Base-by-base conservation (phyloP, 2,113 vertebrate genomes). In the Microtus richardsoni region DNA sequence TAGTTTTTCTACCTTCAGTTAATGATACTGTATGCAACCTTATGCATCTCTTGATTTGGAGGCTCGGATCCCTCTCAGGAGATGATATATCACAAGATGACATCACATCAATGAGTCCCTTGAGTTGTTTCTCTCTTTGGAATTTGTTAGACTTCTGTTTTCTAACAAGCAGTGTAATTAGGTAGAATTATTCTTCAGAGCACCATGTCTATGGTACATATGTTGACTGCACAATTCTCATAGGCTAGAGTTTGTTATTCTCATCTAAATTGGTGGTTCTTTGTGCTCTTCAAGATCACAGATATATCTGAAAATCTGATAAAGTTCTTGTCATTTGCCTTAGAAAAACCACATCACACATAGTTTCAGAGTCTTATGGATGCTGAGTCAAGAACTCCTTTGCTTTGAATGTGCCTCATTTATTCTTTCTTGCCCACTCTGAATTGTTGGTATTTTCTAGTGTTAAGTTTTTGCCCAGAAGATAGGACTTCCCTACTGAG, bases 241-340 rank as follows among this genome's bases (percentile, higher is more conserved):
- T 0, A 21, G 49, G 39, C 22, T 52, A 74, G 28, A 26, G 14
- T 85, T 90, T 92, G 71, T 82, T 90, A 68, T 60, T 70, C 11
- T 80, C 13, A 77, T 73, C 28, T 74, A 93, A 80, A 71, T 79
- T 6, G 24, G 4, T 78, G 7, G 2, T 95, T 93, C 54, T 89
- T 54, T 49, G 47, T 94, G 28, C 21, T 95, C 75, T 88, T 33
- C 26, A 71, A 88, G 75, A 82, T 95, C 83, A 86, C 33, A 93
- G 77, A 77, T 12, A 2, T 89, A 79, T 88, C 83, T 85, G 49
- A 68, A 62, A 94, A 84, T 82, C 6, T 79, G 24, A 54, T 75
- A 71, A 47, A 75, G 6, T 88, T 88, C 36, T 75, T 52, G 19
- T 75, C 64, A 44, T 88, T 13, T 44, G 73, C 49, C 5, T 19